A percentile compares a stretch with the other conserved stretches of the same genome.
Conservation (phyloP, 2,888 invertebrate genomes). For the Argyresthia albistria region DNA sequence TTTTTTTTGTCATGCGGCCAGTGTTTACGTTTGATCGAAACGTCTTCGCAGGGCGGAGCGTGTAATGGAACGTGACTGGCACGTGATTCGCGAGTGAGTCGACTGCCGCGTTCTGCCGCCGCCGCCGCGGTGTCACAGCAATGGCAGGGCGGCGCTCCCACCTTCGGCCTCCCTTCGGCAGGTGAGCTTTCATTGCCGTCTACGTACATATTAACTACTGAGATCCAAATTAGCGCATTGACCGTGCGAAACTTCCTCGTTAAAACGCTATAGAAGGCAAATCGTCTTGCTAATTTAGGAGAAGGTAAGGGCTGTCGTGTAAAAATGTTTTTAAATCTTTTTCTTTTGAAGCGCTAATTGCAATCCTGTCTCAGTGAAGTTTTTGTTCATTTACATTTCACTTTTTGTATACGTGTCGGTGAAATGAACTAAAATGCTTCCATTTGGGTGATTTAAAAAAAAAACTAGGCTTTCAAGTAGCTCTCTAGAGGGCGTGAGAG, state of each 20-base stretch:
- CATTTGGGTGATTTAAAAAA: too few relatives aligned
- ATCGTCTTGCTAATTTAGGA: background rate
- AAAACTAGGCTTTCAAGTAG: too few relatives aligned
- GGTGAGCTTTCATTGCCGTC: constrained; percentile 25
- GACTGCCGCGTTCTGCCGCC: background rate
- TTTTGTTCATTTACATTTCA: too few relatives aligned
- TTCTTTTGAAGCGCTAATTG: too few relatives aligned
- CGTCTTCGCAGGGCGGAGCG: background rate
- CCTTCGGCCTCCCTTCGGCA: constrained; percentile 33
- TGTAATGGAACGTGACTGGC: background rate
- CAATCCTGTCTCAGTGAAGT: too few relatives aligned
- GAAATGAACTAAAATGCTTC: too few relatives aligned
- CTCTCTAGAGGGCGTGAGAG: too few relatives aligned
- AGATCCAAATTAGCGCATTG: constrained; percentile 54
- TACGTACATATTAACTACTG: constrained; percentile 53
- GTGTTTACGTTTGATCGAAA: constrained; percentile 2
- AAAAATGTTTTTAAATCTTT: too few relatives aligned
- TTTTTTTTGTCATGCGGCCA: background rate
- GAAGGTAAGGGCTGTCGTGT: background rate
- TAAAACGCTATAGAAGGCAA: constrained; percentile 2
- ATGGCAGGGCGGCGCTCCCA: constrained; percentile 22
- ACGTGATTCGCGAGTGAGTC: background rate
- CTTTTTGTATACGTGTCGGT: too few relatives aligned
- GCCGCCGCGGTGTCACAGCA: background rate
- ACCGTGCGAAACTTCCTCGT: constrained; percentile 22